These are phyloP conservation scores for Lucilia sericata DNA, from an alignment of 1,140 invertebrate species.

Conservation along the genomic window DNA sequence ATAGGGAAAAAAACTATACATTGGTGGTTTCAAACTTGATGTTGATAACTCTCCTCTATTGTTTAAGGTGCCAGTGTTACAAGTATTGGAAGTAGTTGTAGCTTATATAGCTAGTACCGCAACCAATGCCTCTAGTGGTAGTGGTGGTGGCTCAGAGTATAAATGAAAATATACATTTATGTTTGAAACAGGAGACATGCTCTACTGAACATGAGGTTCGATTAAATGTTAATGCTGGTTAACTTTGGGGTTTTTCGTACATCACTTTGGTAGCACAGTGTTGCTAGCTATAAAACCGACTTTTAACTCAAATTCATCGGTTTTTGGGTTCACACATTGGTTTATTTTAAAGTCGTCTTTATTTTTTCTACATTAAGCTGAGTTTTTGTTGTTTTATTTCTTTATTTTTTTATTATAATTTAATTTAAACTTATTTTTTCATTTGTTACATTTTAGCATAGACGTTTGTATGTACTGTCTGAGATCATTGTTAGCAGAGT, in stretches of 20 bases:
- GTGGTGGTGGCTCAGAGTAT: conserved; percentile 15
- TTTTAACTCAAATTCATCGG: conserved; percentile 32
- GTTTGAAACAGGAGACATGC: conserved; percentile 64
- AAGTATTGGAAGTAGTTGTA: not conserved
- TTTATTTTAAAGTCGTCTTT: conserved; percentile 5
- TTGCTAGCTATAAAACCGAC: not conserved
- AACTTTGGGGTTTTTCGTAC: conserved; percentile 63
- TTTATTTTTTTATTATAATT: conserved; percentile 41
- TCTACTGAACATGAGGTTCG: conserved; percentile 68
- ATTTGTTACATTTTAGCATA: conserved; percentile 1
- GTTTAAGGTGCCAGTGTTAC: conserved; percentile 31
- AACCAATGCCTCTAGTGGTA: not conserved
- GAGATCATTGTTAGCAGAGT: not conserved
- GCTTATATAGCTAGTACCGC: not conserved
- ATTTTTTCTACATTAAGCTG: not conserved
- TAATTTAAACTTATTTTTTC: conserved; percentile 31
- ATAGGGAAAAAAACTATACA: not conserved
- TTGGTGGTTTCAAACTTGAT: conserved; percentile 22
- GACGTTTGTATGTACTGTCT: not conserved
- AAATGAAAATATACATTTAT: not conserved
- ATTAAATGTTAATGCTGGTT: conserved; percentile 69
- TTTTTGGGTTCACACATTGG: conserved; percentile 38
- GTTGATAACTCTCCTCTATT: conserved; percentile 29
- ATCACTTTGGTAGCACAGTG: not conserved
- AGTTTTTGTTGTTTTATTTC: conserved; percentile 6